Evolutionary conservation across 2,888 invertebrate species (phyloP).

Genomic region (Caradrina kadenii): DNA sequence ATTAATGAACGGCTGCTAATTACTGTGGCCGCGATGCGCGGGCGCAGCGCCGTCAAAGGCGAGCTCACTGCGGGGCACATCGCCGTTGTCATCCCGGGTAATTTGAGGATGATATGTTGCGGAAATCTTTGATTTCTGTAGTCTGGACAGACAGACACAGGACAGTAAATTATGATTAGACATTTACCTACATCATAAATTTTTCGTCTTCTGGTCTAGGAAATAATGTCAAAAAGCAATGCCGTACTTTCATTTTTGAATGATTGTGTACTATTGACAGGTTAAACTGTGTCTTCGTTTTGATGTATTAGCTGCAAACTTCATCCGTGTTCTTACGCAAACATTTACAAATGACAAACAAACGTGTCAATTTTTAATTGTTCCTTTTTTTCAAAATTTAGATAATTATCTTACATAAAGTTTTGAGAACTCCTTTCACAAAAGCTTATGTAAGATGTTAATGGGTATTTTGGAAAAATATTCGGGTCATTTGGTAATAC

Average conservation of each 20-base stretch:
- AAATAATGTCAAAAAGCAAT: neutral
- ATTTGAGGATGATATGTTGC: slow-evolving; percentile 13
- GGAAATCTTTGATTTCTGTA: neutral
- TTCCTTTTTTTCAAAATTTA: neutral
- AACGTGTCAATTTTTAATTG: neutral
- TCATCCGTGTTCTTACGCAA: slow-evolving; percentile 12
- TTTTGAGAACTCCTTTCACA: slow-evolving; percentile 15
- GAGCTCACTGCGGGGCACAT: slow-evolving; percentile 40
- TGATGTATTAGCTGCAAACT: neutral
- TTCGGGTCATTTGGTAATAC: neutral
- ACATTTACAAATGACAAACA: neutral
- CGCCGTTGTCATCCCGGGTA: slow-evolving; percentile 43
- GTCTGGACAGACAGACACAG: neutral
- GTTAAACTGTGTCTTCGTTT: no score
- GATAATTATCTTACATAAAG: neutral
- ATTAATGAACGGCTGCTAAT: slow-evolving; percentile 67
- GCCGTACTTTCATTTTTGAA: slow-evolving; percentile 1
- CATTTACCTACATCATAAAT: neutral
- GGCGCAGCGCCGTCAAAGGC: slow-evolving; percentile 55
- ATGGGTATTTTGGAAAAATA: no score
- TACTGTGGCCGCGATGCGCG: slow-evolving; percentile 58
- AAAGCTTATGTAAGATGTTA: neutral
- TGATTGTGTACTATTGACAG: no score
- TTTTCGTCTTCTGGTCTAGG: neutral
- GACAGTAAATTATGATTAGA: neutral